These are phyloP conservation scores for Acrobasis consociella DNA, from an alignment of 2,888 invertebrate species.

Conservation along the genomic window DNA sequence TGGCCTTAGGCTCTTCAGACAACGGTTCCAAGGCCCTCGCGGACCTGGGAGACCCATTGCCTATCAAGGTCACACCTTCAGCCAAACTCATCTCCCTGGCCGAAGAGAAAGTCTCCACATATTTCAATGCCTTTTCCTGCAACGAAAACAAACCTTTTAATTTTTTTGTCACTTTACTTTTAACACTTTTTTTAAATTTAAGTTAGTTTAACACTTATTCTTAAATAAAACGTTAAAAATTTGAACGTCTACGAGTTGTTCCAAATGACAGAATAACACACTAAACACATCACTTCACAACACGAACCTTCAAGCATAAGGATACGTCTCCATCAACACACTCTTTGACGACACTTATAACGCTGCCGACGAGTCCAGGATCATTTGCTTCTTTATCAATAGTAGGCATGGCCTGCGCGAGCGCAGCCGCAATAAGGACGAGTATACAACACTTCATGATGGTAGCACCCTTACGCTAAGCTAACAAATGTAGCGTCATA, in stretches of 20 bases:
- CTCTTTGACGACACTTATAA: conserved; percentile 86
- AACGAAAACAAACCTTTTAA: conserved; percentile 68
- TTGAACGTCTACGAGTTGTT: no score
- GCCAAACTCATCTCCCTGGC: conserved; percentile 82
- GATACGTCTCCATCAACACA: conserved; percentile 87
- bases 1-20: conserved; percentile 87
- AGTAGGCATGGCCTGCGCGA: conserved; percentile 75
- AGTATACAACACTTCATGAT: conserved; percentile 73
- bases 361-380: conserved; percentile 65
- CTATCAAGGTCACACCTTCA: conserved; percentile 83
- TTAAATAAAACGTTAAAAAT: no score
- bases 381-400: conserved; percentile 80
- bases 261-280: neutral
- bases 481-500: conserved; percentile 70
- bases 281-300: conserved; percentile 45
- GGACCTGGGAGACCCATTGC: conserved; percentile 80
- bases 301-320: conserved; percentile 87
- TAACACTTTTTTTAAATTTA: conserved; percentile 26
- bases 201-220: no score
- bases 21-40: conserved; percentile 85
- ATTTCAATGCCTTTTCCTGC: conserved; percentile 88
- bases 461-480: conserved; percentile 70
- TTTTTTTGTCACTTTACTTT: conserved; percentile 35
- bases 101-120: conserved; percentile 82
- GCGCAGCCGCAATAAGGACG: conserved; percentile 78